These are phyloP conservation scores for Cheilosia soror DNA, from an alignment of 2,888 invertebrate species.

Conservation along the genomic window DNA sequence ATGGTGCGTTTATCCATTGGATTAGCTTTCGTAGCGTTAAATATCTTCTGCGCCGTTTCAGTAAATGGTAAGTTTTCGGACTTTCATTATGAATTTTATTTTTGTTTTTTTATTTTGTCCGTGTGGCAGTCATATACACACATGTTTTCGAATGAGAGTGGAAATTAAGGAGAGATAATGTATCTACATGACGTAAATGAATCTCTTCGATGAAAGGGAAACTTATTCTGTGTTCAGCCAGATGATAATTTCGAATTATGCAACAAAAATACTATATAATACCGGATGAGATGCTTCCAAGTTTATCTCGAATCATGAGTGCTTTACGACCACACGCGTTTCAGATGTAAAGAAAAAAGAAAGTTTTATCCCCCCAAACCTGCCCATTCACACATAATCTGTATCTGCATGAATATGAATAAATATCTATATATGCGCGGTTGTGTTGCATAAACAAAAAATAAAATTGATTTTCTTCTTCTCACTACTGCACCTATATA, in stretches of 20 bases:
- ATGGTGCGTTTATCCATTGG: constrained; percentile 69
- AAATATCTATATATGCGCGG: constrained; percentile 19
- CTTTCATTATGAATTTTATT: constrained; percentile 54
- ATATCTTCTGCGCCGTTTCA: constrained; percentile 41
- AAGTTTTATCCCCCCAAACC: constrained; percentile 33
- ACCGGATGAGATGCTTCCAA: constrained; percentile 40
- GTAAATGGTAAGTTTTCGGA: constrained; percentile 71
- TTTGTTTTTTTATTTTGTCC: constrained; percentile 32
- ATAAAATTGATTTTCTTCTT: constrained; percentile 44
- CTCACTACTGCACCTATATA: constrained; percentile 27
- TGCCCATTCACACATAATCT: constrained; percentile 8
- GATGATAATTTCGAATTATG: constrained; percentile 33
- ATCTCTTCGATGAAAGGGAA: constrained; percentile 17
- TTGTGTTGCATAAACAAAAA: constrained; percentile 71
- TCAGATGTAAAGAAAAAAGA: constrained; percentile 22
- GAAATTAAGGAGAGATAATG: constrained; percentile 31
- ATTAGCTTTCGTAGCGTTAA: constrained; percentile 68
- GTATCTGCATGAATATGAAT: constrained; percentile 21
- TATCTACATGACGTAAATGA: constrained; percentile 30
- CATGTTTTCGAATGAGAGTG: constrained; percentile 33
- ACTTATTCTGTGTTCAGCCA: constrained; percentile 18
- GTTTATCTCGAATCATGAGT: constrained; percentile 33
- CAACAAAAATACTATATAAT: constrained; percentile 16
- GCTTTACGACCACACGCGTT: constrained; percentile 35
- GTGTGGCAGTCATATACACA: constrained; percentile 24